Evolutionary conservation across 2,797 vertebrate species (phyloP).

Genomic region (Crypturellus tataupa): DNA sequence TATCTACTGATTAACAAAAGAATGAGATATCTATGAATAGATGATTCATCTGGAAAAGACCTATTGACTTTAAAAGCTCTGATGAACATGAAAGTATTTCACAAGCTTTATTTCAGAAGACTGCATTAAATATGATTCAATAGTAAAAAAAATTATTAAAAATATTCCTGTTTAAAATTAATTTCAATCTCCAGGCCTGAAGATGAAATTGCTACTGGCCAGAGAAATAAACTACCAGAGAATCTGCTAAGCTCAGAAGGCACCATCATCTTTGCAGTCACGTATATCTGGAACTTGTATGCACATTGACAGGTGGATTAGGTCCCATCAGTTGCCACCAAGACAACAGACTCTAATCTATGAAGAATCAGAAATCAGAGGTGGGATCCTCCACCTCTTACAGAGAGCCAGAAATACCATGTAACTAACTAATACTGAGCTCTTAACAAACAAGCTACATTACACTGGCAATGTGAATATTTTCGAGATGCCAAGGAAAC

Average conservation of each 20-base stretch:
- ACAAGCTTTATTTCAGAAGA: background rate
- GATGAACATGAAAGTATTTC: background rate
- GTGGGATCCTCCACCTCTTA: background rate
- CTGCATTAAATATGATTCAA: background rate
- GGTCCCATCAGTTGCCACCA: slow-evolving; percentile 34
- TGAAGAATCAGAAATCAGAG: slow-evolving; percentile 5
- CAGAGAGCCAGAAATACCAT: background rate
- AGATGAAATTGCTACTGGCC: background rate
- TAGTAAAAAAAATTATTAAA: background rate
- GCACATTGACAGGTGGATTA: slow-evolving; percentile 43
- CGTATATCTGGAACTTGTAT: background rate
- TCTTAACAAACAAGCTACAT: slow-evolving; percentile 27
- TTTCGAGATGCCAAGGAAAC: background rate
- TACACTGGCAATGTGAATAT: background rate
- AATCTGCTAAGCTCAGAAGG: background rate
- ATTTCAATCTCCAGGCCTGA: background rate
- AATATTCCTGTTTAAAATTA: background rate
- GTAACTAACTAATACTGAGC: background rate
- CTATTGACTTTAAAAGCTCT: background rate
- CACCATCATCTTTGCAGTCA: slow-evolving; percentile 39
- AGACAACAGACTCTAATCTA: background rate
- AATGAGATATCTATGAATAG: background rate
- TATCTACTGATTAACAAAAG: background rate
- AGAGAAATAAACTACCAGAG: background rate
- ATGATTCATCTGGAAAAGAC: background rate